Base-by-base conservation (phyloP, 1,140 invertebrate species). In the Achroia grisella region DNA sequence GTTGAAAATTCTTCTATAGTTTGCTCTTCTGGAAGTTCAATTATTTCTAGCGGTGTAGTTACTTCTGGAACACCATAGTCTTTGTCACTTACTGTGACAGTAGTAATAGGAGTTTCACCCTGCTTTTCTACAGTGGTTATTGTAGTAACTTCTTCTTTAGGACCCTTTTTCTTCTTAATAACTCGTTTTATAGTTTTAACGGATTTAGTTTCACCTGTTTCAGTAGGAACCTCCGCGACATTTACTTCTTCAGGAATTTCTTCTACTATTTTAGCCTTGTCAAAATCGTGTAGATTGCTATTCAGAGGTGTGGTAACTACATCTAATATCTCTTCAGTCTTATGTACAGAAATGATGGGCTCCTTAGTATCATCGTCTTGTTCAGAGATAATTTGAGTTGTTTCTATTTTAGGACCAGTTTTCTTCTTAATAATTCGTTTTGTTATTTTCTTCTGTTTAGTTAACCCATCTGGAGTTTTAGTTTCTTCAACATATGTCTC, bases 401-500 rank as follows among this genome's bases (percentile, higher is more conserved):
- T 53, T 60, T 77, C 64, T 54, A 75, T 35, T 59, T 74, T 70
- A n/a, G 51, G 52, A 39, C 63, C 71, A 30, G 56, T 63, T 35
- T 56, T 59, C 43, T 74, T 78, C 44, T 74, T 79, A 13, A 75
- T 73, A 10, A 15, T n/a, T 6, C 35, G 35, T 13, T 74, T 79
- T 40, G 78, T 80, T 12, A 49, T 15, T 14, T 36, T 36, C 6
- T 56, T 41, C 10, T 56, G 55, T 30, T 52, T 45, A 29, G 64
- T 47, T 9, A 70, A 67, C 12, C 65, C 65, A 27, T 43, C 42
- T 11, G 51, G 27, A 9, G 35, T 37, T 9, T 5, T 10, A 4
- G 79, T 73, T 50, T 88, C 77, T 8, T 84, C 77, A 1, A 87
- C 61, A 4, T 70, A 70, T 6, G 15, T n/a, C 48, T 83, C 71